Conservation (phyloP, 2,797 vertebrate genomes). For the Anniella stebbinsi region DNA sequence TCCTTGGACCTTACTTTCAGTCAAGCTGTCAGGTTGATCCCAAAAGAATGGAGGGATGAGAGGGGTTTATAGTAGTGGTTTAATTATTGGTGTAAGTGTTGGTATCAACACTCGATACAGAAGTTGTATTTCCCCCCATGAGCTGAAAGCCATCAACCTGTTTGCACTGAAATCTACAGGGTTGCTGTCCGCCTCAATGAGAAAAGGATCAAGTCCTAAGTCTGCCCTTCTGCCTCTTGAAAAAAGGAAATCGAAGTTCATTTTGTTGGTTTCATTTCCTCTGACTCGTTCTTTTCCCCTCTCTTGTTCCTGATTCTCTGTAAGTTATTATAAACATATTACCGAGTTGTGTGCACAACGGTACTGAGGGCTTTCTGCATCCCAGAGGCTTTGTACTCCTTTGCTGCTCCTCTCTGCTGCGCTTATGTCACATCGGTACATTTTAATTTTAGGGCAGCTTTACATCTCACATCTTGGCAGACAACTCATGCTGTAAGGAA, state of each 20-base stretch:
- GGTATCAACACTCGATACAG: slow-evolving; percentile 42
- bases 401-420: background rate
- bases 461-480: background rate
- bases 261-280: slow-evolving; percentile 69
- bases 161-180: slow-evolving; percentile 51
- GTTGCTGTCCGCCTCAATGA: slow-evolving; percentile 40
- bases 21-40: slow-evolving; percentile 29
- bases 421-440: background rate
- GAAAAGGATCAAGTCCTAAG: slow-evolving; percentile 52
- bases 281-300: slow-evolving; percentile 53
- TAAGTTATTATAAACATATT: slow-evolving; percentile 55
- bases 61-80: slow-evolving; percentile 48
- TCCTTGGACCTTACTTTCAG: slow-evolving; percentile 24
- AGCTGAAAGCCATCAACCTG: slow-evolving; percentile 44
- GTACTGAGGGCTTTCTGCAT: slow-evolving; percentile 29
- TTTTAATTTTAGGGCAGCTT: slow-evolving; percentile 13
- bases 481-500: background rate
- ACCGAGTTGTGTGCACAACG: slow-evolving; percentile 8
- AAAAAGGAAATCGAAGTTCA: slow-evolving; percentile 60
- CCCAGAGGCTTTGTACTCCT: slow-evolving; percentile 9
- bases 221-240: slow-evolving; percentile 51
- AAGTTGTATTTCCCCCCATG: slow-evolving; percentile 3
- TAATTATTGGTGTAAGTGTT: slow-evolving; percentile 30
- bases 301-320: slow-evolving; percentile 28
- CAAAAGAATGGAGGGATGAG: slow-evolving; percentile 26